Percentiles rank a stretch among this genome's conserved stretches.
Conservation (phyloP, 2,797 vertebrate species). For the Triplophysa bombifrons region DNA sequence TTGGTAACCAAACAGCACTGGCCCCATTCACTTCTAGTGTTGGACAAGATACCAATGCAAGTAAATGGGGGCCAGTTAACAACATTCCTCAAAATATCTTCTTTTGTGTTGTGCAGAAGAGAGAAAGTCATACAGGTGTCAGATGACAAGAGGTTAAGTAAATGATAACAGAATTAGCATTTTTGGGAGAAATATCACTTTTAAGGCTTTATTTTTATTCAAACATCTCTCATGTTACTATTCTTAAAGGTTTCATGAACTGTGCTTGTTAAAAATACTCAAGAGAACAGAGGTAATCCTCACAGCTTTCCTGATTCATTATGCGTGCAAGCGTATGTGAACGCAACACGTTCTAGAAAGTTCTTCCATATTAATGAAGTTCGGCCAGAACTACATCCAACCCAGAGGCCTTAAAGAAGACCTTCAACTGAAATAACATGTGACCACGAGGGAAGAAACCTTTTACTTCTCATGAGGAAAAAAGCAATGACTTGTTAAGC, state of each 20-base stretch:
- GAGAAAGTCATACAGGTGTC: too few relatives aligned
- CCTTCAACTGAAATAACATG: conserved; percentile 22
- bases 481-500: conserved; percentile 21
- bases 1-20: too few relatives aligned
- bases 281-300: background rate
- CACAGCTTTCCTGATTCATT: background rate
- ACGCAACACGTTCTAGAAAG: background rate
- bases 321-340: background rate
- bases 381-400: conserved; percentile 15
- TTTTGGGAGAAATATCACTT: too few relatives aligned
- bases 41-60: too few relatives aligned
- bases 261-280: background rate
- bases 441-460: conserved; percentile 27
- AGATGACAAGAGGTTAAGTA: too few relatives aligned
- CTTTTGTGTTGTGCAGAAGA: too few relatives aligned
- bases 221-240: background rate
- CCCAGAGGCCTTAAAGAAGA: conserved; percentile 16
- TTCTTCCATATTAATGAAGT: conserved; percentile 24
- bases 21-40: too few relatives aligned
- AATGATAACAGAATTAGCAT: too few relatives aligned
- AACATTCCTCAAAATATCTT: too few relatives aligned
- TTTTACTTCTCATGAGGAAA: conserved; percentile 1
- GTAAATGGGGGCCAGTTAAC: too few relatives aligned
- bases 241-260: background rate
- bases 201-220: background rate